Base-by-base conservation (phyloP, 2,888 invertebrate genomes). In the Lepidochitona cinerea region DNA sequence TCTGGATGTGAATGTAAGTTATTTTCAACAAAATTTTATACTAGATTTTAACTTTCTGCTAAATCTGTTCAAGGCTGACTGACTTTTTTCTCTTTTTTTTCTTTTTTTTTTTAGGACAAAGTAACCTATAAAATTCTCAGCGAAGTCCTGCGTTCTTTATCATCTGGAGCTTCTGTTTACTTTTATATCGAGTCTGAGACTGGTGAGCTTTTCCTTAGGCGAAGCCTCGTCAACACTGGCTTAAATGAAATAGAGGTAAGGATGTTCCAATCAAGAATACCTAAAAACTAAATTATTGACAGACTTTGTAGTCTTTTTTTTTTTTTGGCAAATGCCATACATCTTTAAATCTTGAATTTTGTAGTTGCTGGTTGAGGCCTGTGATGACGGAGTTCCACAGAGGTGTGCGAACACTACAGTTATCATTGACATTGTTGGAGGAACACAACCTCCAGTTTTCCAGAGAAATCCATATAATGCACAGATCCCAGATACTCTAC, bases 141-240 rank as follows among this genome's bases (percentile, higher is more conserved):
- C 1, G 59, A 59, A 29, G 32, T 29, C 29, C 29, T 59, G 59
- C 23, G 59, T 4, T 59, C 59, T 29, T 32, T 59, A 6, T 78
- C 81, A 0, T 59, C 59, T 4, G 59, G 59, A 59, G 59, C 59
- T 23, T 59, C 59, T 69, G 32, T 49, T 7, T 96, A 96, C 88
- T 97, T 97, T 89, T 93, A 94, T 0, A 94, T 97, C 72, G 96
- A 96, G 35, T 93, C 95, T 74, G 95, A 93, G 84, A 95, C 94
- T n/a, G 97, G 97, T n/a, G 93, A 96, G 71, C 94, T 97, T 71
- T 95, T 95, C 76, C 78, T 87, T 6, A 79, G 84, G 26, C 73
- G 81, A 29, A 79, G 79, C 23, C 78, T 87, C 12, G 75, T 72
- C 29, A 37, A 54, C 26, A 59, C 59, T 9, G 23, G 26, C 4